Evolutionary conservation across 2,888 invertebrate genomes (phyloP).

Genomic region (Campaea margaritaria): DNA sequence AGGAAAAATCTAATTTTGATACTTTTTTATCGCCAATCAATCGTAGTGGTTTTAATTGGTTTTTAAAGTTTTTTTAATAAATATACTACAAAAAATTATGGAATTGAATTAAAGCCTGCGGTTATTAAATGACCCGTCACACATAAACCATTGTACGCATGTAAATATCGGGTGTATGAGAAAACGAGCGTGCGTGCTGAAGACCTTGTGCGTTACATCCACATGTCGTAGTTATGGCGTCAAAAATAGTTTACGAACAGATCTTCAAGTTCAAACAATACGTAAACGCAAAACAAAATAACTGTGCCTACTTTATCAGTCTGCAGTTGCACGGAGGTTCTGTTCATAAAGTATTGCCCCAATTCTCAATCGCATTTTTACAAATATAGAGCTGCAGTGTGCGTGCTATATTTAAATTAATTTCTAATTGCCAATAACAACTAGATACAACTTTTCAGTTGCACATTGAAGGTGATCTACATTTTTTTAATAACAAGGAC

Average conservation of each 20-base stretch:
- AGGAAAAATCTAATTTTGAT: neutral
- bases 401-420: neutral
- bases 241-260: slow-evolving; percentile 60
- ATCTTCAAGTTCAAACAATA: slow-evolving; percentile 44
- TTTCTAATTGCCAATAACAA: neutral
- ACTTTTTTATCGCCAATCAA: no score
- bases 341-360: slow-evolving; percentile 58
- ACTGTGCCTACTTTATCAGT: slow-evolving; percentile 36
- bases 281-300: slow-evolving; percentile 52
- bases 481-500: neutral
- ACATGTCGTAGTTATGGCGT: slow-evolving; percentile 69
- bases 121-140: slow-evolving; percentile 10
- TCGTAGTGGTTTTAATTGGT: neutral
- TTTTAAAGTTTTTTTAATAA: neutral
- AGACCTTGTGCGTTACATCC: slow-evolving; percentile 62
- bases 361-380: slow-evolving; percentile 38
- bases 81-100: neutral
- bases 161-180: slow-evolving; percentile 31
- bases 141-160: slow-evolving; percentile 3
- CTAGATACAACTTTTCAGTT: neutral
- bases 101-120: neutral
- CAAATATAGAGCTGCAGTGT: slow-evolving; percentile 21
- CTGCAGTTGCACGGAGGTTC: slow-evolving; percentile 47
- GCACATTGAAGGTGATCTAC: neutral
- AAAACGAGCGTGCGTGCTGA: slow-evolving; percentile 59